phyloP scores from a whole-genome alignment of 2,113 vertebrate species.

The Ptyas mucosa region DNA sequence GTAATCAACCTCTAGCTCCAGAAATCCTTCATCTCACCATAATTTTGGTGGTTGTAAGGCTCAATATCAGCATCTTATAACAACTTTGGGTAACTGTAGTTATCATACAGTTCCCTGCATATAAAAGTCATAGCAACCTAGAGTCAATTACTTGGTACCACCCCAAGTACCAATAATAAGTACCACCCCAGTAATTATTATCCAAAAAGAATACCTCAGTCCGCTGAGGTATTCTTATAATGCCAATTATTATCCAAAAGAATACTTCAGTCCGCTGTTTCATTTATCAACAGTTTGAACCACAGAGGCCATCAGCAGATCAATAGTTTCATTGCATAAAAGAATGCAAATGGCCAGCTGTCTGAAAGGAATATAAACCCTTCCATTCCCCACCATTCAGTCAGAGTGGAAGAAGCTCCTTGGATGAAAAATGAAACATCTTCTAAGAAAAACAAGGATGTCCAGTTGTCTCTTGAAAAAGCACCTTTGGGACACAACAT shows the following conservation, averaged over 20 bases:
- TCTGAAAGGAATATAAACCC: no score
- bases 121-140: background rate
- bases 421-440: no score
- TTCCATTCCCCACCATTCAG: no score
- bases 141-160: background rate
- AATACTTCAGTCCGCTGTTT: background rate
- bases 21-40: background rate
- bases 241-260: background rate
- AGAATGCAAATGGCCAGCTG: no score
- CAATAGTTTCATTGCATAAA: background rate
- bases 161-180: no score
- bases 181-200: no score
- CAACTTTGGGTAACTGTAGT: background rate
- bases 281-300: background rate
- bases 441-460: no score
- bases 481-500: background rate
- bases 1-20: background rate
- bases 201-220: background rate
- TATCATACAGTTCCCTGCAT: background rate
- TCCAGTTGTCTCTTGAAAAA: no score
- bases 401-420: no score
- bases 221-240: no score
- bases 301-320: background rate
- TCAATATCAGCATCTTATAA: background rate
- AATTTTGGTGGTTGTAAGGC: background rate